Evolutionary conservation across 2,797 vertebrate genomes (phyloP).

Genomic region (Acanthurus tractus): DNA sequence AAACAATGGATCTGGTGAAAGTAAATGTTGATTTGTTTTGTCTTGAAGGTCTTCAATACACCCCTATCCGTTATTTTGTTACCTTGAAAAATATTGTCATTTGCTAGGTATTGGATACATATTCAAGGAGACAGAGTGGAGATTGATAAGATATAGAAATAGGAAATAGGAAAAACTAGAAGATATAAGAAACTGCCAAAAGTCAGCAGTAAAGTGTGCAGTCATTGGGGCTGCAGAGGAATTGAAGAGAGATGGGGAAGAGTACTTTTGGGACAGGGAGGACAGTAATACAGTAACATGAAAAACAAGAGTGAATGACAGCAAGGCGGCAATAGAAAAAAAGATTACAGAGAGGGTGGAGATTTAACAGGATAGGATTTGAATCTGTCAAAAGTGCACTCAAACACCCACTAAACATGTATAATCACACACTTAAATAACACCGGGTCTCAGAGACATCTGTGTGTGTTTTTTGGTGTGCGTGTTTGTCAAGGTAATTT

Average conservation of each 20-base stretch:
- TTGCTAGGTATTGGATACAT: neutral
- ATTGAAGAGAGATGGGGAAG: neutral
- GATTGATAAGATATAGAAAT: neutral
- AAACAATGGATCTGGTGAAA: neutral
- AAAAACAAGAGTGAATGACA: conserved; percentile 60
- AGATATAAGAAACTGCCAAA: conserved; percentile 13
- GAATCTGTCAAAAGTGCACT: conserved; percentile 20
- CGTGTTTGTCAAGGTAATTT: conserved; percentile 55
- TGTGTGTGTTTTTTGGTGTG: conserved; percentile 6
- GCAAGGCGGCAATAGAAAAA: conserved; percentile 40
- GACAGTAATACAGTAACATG: conserved; percentile 49
- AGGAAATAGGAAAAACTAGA: neutral
- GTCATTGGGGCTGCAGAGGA: conserved; percentile 10
- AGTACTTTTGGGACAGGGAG: conserved; percentile 27
- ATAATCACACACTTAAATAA: conserved; percentile 27
- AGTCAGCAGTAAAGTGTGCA: conserved; percentile 28
- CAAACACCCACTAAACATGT: conserved; percentile 30
- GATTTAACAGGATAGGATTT: conserved; percentile 58
- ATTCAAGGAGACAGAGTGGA: conserved; percentile 12
- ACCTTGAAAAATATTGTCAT: neutral
- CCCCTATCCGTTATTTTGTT: neutral
- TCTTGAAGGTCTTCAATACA: neutral
- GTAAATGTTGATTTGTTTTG: neutral
- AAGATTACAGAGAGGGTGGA: conserved; percentile 59
- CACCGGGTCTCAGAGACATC: neutral